These are phyloP conservation scores for Rhinogobio ventralis DNA, from an alignment of 2,797 vertebrate species.

Conservation along the genomic window DNA sequence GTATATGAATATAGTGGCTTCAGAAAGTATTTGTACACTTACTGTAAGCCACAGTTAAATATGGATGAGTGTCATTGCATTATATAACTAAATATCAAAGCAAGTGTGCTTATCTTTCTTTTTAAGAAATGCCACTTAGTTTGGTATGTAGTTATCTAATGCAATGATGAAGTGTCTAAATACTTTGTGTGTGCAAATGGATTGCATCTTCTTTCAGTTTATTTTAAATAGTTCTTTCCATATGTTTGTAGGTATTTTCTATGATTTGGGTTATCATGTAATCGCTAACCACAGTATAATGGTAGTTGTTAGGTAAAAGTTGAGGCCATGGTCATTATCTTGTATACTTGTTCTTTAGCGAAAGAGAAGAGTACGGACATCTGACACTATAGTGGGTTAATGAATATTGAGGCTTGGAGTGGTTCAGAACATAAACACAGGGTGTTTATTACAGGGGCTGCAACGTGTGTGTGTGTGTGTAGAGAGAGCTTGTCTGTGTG, in stretches of 20 bases:
- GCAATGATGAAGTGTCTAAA: not conserved
- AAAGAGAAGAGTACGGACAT: not conserved
- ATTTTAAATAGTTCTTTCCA: not conserved
- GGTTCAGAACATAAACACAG: constrained; percentile 42
- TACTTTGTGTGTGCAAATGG: not conserved
- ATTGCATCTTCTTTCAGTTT: not conserved
- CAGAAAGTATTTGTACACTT: not conserved
- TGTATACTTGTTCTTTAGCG: constrained; percentile 3
- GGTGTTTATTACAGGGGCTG: constrained; percentile 34
- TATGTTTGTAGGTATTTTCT: not conserved
- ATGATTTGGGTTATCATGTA: constrained; percentile 17
- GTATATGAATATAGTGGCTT: not conserved
- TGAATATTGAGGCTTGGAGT: constrained; percentile 42
- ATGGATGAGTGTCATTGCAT: not conserved
- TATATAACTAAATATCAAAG: not conserved
- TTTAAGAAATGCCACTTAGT: not conserved
- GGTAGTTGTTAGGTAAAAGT: constrained; percentile 1
- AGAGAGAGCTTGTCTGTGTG: not conserved
- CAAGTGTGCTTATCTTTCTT: not conserved
- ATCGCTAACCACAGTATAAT: constrained; percentile 17
- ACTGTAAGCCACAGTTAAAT: constrained; percentile 10
- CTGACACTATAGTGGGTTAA: constrained; percentile 22
- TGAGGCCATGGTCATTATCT: not conserved
- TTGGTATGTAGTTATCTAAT: not conserved
- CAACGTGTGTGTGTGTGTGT: constrained; percentile 1